Evolutionary conservation across 2,888 invertebrate species (phyloP).

Genomic region (Rosalia funebris): DNA sequence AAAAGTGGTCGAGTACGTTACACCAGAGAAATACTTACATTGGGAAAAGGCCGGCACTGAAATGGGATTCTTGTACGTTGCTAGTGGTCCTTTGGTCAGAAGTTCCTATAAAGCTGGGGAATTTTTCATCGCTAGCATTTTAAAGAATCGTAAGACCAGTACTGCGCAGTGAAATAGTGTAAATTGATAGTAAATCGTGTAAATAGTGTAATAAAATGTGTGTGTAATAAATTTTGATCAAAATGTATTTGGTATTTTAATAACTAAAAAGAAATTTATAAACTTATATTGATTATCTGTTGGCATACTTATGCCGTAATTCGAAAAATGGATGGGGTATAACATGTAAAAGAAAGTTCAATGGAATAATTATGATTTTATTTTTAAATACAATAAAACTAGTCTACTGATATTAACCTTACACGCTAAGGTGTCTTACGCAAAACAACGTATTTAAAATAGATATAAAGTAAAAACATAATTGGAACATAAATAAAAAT

Average conservation of each 20-base stretch:
- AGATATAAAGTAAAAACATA: slow-evolving; percentile 25
- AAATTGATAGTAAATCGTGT: not conserved
- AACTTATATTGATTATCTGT: too few relatives aligned
- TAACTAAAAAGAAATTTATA: not conserved
- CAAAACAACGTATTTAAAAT: slow-evolving; percentile 35
- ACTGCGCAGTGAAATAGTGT: slow-evolving; percentile 45
- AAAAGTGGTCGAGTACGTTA: slow-evolving; percentile 92
- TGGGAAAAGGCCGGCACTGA: slow-evolving; percentile 86
- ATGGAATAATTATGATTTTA: slow-evolving; percentile 30
- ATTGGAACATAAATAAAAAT: slow-evolving; percentile 35
- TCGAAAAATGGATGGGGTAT: too few relatives aligned
- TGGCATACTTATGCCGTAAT: too few relatives aligned
- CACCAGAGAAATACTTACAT: slow-evolving; percentile 88
- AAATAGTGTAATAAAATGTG: not conserved
- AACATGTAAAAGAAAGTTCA: slow-evolving; percentile 28
- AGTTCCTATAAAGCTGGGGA: slow-evolving; percentile 99
- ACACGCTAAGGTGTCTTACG: slow-evolving; percentile 33
- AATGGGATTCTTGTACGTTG: slow-evolving; percentile 95
- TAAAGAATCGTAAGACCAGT: slow-evolving; percentile 71
- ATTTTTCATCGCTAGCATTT: slow-evolving; percentile 85
- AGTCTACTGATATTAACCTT: slow-evolving; percentile 45
- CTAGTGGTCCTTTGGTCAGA: slow-evolving; percentile 95
- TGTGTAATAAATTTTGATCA: not conserved
- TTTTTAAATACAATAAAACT: slow-evolving; percentile 45
- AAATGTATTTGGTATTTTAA: too few relatives aligned